Evolutionary conservation across 92 coral and sea anemone genomes (phyloP).

Genomic region (Parazoanthus darwini): DNA sequence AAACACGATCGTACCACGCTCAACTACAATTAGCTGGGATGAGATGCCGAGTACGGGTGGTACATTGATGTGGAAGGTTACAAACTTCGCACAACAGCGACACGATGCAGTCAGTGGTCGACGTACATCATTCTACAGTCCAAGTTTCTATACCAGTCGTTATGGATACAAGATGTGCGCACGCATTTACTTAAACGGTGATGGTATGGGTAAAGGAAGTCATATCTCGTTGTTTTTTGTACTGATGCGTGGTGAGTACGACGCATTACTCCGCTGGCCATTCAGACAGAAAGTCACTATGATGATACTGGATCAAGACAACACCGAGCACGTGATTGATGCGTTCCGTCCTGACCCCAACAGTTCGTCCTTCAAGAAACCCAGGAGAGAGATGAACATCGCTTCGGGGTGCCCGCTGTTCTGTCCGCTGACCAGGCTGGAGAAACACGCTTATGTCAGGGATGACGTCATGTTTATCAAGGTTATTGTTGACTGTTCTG

Average conservation of each 20-base stretch:
- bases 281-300: conserved; percentile 50
- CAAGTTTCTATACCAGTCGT: conserved; percentile 58
- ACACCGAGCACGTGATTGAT: conserved; percentile 47
- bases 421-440: conserved; percentile 57
- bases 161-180: conserved; percentile 54
- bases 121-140: conserved; percentile 69
- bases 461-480: conserved; percentile 79
- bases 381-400: conserved; percentile 61
- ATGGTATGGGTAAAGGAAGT: conserved; percentile 42
- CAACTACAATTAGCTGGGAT: no score
- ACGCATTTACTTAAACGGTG: conserved; percentile 48
- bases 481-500: conserved; percentile 63
- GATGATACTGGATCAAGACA: conserved; percentile 49
- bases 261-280: conserved; percentile 58
- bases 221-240: conserved; percentile 43
- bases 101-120: no score
- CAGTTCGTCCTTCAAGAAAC: conserved; percentile 49
- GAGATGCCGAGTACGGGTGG: no score
- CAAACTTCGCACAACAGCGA: no score
- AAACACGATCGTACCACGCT: no score
- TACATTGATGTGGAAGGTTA: no score
- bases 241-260: conserved; percentile 48
- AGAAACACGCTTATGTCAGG: conserved; percentile 65
- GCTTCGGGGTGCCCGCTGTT: conserved; percentile 85
- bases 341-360: conserved; percentile 54